Evolutionary conservation across 2,797 vertebrate species (phyloP), one percentile per base, ranked within the genome.

Genomic region (Tragopan temminckii): DNA sequence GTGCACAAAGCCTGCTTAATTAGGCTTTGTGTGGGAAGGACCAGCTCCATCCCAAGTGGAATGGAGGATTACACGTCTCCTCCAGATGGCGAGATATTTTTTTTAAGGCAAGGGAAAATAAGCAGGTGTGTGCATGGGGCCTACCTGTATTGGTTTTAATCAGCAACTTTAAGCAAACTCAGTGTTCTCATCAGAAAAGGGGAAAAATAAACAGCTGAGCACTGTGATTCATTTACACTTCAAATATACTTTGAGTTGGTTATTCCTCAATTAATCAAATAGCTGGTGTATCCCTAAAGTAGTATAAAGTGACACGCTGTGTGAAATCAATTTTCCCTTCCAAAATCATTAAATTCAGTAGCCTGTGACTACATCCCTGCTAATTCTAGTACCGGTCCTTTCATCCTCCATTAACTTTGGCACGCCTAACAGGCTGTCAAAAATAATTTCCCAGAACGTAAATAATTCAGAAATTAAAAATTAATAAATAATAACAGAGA

Each of bases 401-500:
- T 97, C 97, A 98, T 94, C 97, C 98, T 98, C 98, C 98, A 99
- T 99, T 99, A 99, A 98, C 98, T 98, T 59, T 97, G 97, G 97
- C 96, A 93, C 97, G 98, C 98, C 97, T 98, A 98, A 98, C 98
- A 98, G 98, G 96, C 98, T 98, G 98, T 98, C 98, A 98, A 97
- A 97, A 97, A 97, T 98, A 97, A 98, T 98, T 98, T 98, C 98
- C 98, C 98, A 98, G 97, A 96, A 97, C 91, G 98, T 99, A 98
- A 99, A 99, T 99, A 99, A 99, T 99, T 99, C 98, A 99, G 98
- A 94, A 96, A 98, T 99, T 98, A 99, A 99, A 99, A 99, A 99
- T 99, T 99, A 99, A 99, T 99, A 99, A 99, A 99, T 99, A 99
- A 99, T 99, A 99, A 99, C 98, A 99, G 98, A 97, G 97, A 98